Conservation (phyloP, 1,140 invertebrate species). For the Trachymyrmex septentrionalis region DNA sequence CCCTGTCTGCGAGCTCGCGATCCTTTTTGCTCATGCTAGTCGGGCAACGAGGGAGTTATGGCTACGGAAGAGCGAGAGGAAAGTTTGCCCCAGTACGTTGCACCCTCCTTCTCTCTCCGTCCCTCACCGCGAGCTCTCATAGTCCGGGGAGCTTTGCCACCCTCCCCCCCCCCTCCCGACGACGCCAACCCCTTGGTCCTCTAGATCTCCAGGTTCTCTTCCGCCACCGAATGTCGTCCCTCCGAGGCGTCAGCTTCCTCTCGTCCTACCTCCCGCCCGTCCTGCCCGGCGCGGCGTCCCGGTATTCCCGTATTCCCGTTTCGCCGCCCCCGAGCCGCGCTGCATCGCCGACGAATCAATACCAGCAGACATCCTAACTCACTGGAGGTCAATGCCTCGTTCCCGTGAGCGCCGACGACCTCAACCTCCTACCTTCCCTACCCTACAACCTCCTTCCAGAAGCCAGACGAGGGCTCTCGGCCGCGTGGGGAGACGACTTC, state of each 20-base stretch:
- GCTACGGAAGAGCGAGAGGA: conserved; percentile 65
- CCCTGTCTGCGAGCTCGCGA: conserved; percentile 73
- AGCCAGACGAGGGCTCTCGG: conserved; percentile 73
- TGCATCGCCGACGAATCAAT: conserved; percentile 83
- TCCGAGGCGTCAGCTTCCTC: conserved; percentile 65
- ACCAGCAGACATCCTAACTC: conserved; percentile 84
- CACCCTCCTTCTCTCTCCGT: conserved; percentile 74
- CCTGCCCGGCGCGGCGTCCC: conserved; percentile 69
- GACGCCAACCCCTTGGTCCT: conserved; percentile 54
- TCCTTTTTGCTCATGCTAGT: conserved; percentile 73
- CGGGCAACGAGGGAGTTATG: conserved; percentile 48
- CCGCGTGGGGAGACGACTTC: conserved; percentile 59
- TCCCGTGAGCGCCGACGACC: conserved; percentile 81
- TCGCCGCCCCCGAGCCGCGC: conserved; percentile 72
- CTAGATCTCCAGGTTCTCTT: conserved; percentile 53
- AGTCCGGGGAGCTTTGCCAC: conserved; percentile 51
- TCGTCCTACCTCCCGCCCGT: conserved; percentile 65
- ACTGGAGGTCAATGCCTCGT: conserved; percentile 83
- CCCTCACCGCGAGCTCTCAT: conserved; percentile 32
- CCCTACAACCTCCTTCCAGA: conserved; percentile 78
- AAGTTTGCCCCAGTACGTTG: conserved; percentile 83
- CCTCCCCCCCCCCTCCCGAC: too few species aligned
- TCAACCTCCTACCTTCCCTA: conserved; percentile 82
- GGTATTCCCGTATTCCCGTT: conserved; percentile 77
- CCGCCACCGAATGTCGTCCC: conserved; percentile 67